Evolutionary conservation across 2,888 invertebrate genomes (phyloP).

Genomic region (Pristionchus fissidentatus): DNA sequence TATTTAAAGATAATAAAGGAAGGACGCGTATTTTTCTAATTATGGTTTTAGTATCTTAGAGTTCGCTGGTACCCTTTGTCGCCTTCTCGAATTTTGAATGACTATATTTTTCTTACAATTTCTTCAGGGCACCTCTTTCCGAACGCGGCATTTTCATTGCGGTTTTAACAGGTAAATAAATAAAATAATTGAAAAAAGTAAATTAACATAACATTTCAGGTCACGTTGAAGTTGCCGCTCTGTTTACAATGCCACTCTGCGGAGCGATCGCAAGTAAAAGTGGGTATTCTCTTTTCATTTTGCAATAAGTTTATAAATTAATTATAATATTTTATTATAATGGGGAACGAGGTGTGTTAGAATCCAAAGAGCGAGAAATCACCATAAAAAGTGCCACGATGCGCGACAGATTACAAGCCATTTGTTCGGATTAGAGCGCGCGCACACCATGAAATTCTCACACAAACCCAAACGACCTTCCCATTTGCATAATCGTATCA

Average conservation of each 20-base stretch:
- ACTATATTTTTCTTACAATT: too few species aligned
- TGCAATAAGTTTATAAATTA: too few species aligned
- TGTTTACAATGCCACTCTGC: conserved; percentile 33
- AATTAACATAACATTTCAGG: background rate
- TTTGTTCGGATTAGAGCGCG: too few species aligned
- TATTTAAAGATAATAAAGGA: background rate
- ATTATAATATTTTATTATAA: too few species aligned
- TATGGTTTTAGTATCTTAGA: background rate
- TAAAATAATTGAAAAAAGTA: background rate
- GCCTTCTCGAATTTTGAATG: too few species aligned
- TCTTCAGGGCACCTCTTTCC: conserved; percentile 38
- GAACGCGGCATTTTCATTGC: conserved; percentile 39
- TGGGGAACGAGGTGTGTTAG: too few species aligned
- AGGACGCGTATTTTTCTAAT: too few species aligned
- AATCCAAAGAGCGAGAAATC: too few species aligned
- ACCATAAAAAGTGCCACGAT: too few species aligned
- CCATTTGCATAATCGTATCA: background rate
- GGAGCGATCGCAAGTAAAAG: background rate
- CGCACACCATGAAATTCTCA: background rate
- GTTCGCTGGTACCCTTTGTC: too few species aligned
- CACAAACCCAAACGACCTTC: background rate
- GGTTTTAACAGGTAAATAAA: conserved; percentile 12
- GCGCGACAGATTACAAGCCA: too few species aligned
- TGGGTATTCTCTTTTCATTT: background rate
- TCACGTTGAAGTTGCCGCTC: conserved; percentile 22